Conservation (phyloP, 2,888 invertebrate species). For the Sinhomidia bicolor region DNA sequence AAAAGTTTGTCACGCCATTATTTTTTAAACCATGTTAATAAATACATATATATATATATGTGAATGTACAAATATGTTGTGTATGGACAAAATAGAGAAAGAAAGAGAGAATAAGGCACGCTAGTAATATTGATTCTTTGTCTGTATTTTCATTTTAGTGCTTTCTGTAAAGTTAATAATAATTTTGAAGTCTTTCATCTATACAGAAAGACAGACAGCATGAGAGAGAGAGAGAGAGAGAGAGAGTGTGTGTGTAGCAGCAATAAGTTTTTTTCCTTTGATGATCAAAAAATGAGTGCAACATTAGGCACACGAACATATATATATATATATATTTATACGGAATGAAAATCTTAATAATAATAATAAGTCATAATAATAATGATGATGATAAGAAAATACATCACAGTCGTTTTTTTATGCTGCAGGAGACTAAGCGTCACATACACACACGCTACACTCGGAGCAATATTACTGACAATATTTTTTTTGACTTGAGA, state of each 20-base stretch:
- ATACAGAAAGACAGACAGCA: too few relatives aligned
- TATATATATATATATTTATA: background rate
- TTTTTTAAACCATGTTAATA: slow-evolving; percentile 18
- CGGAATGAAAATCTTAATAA: background rate
- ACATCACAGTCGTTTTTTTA: background rate
- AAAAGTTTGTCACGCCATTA: slow-evolving; percentile 62
- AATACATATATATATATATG: background rate
- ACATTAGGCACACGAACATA: too few relatives aligned
- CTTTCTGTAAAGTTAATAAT: slow-evolving; percentile 3
- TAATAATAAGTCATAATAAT: too few relatives aligned
- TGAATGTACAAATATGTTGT: too few relatives aligned
- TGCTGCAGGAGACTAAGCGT: background rate
- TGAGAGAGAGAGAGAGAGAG: too few relatives aligned
- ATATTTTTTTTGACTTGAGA: background rate
- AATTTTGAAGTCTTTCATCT: too few relatives aligned
- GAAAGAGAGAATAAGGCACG: background rate
- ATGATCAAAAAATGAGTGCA: too few relatives aligned
- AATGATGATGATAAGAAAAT: slow-evolving; percentile 3
- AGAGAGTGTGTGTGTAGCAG: too few relatives aligned
- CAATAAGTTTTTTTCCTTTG: too few relatives aligned
- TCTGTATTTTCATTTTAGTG: too few relatives aligned
- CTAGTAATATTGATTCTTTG: slow-evolving; percentile 52
- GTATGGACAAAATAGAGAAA: background rate
- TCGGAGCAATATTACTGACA: too few relatives aligned
- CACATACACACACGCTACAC: too few relatives aligned